Conservation (phyloP, 2,113 vertebrate genomes). For the Arothron firmamentum region DNA sequence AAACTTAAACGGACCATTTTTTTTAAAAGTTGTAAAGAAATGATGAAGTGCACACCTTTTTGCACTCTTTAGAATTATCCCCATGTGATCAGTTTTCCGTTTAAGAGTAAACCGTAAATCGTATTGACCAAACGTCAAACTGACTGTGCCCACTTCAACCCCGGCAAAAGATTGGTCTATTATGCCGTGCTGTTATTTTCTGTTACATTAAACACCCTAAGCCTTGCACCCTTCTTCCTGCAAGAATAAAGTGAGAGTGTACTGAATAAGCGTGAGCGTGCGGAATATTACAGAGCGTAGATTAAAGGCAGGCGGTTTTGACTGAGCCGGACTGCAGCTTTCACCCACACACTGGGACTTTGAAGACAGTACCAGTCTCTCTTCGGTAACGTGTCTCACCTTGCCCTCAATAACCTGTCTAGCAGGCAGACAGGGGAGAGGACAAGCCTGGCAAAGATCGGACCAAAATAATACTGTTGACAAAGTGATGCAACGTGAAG, state of each 20-base stretch:
- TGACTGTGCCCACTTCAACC: conserved; percentile 20
- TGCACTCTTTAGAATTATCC: conserved; percentile 35
- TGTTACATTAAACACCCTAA: conserved; percentile 51
- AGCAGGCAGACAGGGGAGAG: conserved; percentile 27
- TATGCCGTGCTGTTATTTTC: conserved; percentile 40
- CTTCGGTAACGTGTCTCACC: conserved; percentile 62
- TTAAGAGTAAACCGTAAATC: conserved; percentile 49
- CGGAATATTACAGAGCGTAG: conserved; percentile 63
- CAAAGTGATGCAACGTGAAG: conserved; percentile 59
- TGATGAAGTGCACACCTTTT: neutral
- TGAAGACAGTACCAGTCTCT: conserved; percentile 52
- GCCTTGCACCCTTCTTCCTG: conserved; percentile 44
- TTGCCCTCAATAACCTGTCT: conserved; percentile 70
- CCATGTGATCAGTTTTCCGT: conserved; percentile 23
- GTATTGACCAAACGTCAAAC: conserved; percentile 40
- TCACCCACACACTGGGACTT: conserved; percentile 63
- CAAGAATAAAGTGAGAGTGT: conserved; percentile 65
- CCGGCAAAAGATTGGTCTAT: conserved; percentile 46
- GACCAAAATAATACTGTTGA: conserved; percentile 48
- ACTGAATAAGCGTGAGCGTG: conserved; percentile 66
- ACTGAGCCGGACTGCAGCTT: conserved; percentile 62
- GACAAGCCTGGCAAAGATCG: neutral
- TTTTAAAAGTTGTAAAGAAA: too few relatives aligned
- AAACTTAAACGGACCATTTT: too few relatives aligned
- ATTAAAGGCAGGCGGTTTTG: conserved; percentile 71